phyloP scores from a whole-genome alignment of 2,888 invertebrate genomes.

The Bugulina stolonifera region DNA sequence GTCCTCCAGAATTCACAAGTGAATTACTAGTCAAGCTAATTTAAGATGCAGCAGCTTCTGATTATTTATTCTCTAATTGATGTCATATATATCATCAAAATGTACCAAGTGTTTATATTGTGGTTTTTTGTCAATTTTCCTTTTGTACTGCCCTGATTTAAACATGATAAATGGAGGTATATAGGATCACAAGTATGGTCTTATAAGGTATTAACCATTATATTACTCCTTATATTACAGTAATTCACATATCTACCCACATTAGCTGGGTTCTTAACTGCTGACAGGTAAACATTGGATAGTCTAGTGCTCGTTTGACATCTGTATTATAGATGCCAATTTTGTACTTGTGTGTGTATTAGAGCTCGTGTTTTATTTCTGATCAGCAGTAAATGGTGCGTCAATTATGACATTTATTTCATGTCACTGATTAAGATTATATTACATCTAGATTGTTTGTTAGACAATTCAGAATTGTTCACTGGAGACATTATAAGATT shows the following conservation, averaged over 20 bases:
- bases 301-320: neutral
- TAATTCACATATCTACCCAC: neutral
- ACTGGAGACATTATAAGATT: neutral
- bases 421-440: conserved; percentile 10
- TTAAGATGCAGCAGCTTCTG: neutral
- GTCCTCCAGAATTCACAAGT: too few species aligned
- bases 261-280: neutral
- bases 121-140: neutral
- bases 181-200: neutral
- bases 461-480: neutral
- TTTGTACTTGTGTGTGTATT: too few species aligned
- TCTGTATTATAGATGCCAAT: too few species aligned
- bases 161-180: neutral
- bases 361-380: neutral
- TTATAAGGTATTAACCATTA: neutral
- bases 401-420: neutral
- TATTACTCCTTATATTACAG: neutral
- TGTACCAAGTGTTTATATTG: neutral
- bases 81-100: neutral
- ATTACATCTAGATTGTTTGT: conserved; percentile 2
- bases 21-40: too few species aligned
- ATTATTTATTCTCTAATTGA: neutral
- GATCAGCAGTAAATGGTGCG: neutral
- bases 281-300: conserved; percentile 19
- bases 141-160: neutral